Conservation (phyloP, 2,888 invertebrate genomes). For the Ethmia dodecea region DNA sequence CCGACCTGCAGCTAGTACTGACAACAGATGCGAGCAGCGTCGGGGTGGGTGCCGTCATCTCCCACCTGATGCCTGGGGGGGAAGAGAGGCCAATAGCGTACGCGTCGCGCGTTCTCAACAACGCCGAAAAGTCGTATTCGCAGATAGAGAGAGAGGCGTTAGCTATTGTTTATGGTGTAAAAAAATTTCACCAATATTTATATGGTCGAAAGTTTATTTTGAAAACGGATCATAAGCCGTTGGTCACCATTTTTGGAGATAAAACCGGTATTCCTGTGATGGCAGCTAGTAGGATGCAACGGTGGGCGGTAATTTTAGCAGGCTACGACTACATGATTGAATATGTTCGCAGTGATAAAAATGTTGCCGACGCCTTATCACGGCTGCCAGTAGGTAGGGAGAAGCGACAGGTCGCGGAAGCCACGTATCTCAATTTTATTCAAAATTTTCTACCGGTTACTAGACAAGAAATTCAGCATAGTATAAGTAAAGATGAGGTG, state of each 20-base stretch:
- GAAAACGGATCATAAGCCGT: too few species aligned
- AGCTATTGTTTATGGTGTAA: too few species aligned
- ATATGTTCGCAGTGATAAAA: constrained; percentile 9
- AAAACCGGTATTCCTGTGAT: constrained; percentile 16
- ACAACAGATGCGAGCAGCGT: too few species aligned
- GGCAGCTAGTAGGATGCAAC: too few species aligned
- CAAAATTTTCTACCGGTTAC: constrained; percentile 6
- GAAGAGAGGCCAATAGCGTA: too few species aligned
- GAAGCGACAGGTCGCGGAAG: not conserved
- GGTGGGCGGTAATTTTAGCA: too few species aligned
- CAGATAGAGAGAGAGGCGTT: too few species aligned
- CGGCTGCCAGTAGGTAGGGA: constrained; percentile 1
- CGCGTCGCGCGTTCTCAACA: constrained; percentile 10
- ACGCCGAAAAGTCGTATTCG: constrained; percentile 7
- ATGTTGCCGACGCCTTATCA: constrained; percentile 7
- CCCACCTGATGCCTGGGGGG: too few species aligned
- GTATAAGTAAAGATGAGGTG: not conserved
- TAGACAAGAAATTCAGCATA: not conserved
- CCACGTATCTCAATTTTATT: constrained; percentile 5
- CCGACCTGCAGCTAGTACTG: constrained; percentile 11
- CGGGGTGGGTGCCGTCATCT: constrained; percentile 6
- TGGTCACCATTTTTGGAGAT: constrained; percentile 16
- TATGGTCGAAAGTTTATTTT: constrained; percentile 13
- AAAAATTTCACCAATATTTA: too few species aligned
- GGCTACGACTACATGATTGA: too few species aligned